Evolutionary conservation across 2,797 vertebrate species (phyloP), one percentile per base, ranked within the genome.

Genomic region (Catharus ustulatus): DNA sequence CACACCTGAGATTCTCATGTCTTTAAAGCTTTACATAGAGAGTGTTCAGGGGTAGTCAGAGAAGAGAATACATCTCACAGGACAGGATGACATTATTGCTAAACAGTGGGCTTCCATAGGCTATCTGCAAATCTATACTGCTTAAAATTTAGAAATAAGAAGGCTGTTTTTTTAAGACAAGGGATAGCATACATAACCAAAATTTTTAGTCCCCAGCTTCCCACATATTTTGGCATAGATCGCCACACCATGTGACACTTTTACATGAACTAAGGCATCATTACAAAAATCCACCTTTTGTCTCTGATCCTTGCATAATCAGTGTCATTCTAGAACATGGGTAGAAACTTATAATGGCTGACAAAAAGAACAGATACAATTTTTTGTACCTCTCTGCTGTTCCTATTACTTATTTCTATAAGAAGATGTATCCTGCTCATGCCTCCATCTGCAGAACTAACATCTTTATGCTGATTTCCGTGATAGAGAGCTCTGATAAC

Each of bases 321-420:
- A 10, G 0, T 26, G 6, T 38, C 55, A 27, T 36, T 46, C n/a
- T 64, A 78, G 26, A 76, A 75, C 2, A 38, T 0, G 2, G 2
- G 12, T 23, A 86, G 19, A 75, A 84, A 73, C 0, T 63, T 90
- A 18, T 30, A 64, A 66, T 66, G 45, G 7, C 5, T 59, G 13
- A 72, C 13, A 54, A 3, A 19, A 42, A 38, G 32, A 93, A 71
- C 4, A 81, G 8, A 61, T n/a, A 29, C 1, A 1, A 0, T 1
- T 8, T 61, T 67, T 72, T 59, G 11, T 19, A 63, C 18, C 13
- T 55, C 1, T 9, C 7, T 73, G 5, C 10, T 78, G 6, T 27
- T 57, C 3, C 46, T 69, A 26, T 19, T 42, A 11, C 16, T 58
- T 73, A 48, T 51, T 78, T 55, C 27, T 48, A 7, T 3, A 52